Base-by-base conservation (phyloP, 2,113 vertebrate species). In the Actenoides lindsayi region DNA sequence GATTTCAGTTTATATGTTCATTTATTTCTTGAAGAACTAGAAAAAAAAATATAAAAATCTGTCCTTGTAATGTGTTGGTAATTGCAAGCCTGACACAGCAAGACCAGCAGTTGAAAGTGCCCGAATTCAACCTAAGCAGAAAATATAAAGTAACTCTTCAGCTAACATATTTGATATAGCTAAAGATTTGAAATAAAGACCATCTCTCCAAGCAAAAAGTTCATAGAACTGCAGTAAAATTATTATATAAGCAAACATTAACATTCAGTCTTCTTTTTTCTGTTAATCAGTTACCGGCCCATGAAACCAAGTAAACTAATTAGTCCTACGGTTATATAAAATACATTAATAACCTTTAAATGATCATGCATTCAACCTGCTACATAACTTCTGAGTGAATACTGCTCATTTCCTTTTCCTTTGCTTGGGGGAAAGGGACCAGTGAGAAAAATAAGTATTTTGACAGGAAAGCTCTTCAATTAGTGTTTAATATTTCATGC, bases 141-240 rank as follows among this genome's bases (percentile, higher is more conserved):
- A 91, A 95, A 83, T 6, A 33, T 2, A 41, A 73, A 76, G 31
- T 30, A 80, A 75, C 28, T 69, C 83, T 67, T 57, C 46, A 60
- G n/a, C 39, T 73, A 57, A 68, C 2, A 1, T 17, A 69, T 33
- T 35, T 87, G 51, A 80, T n/a, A 35, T 0, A 44, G 17, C n/a
- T 70, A 11, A 71, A 81, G 33, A 62, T 30, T 83, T 78, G 87
- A 94, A 93, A 62, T 83, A 92, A 90, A 69, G 97, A 98, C 98
- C 98, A 98, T 97, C 94, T 98, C 98, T 98, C 98, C 95, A 98
- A 98, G 98, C 98, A 98, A 98, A 98, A 96, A 81, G 95, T 97
- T 98, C 96, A 87, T 3, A 91, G 87, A 96, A 86, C 53, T 71
- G 75, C 30, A 76, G 54, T 82, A 77, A 86, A 97, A 86, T 84